Evolutionary conservation across 2,113 vertebrate genomes (phyloP), one percentile per base, ranked within the genome.

Genomic region (Bufo bufo): DNA sequence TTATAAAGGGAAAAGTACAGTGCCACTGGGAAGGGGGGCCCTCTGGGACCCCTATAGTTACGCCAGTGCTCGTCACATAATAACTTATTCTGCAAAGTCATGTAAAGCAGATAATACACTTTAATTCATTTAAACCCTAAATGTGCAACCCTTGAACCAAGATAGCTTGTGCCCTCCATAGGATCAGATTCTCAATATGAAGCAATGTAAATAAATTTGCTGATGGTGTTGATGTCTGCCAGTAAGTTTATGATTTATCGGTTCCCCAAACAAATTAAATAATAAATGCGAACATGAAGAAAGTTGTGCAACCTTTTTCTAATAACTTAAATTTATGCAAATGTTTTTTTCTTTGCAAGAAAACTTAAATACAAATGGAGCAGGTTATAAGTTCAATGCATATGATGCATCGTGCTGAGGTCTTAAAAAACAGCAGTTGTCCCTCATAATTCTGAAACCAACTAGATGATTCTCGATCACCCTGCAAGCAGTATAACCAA

Each of bases 401-500:
- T 23, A 20, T 52, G 20, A 6, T 69, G 47, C 23, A 54, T 71
- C 7, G 54, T 84, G 82, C 82, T 84, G 82, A 84, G 63, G 6
- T 66, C 43, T 83, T 3, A 69, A 83, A 33, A 33, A 14, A 33
- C 12, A 33, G 61, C n/a, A 3, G 61, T 52, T 23, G 78, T 81
- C 56, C 20, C 56, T 56, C 33, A 52, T 66, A 71, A 49, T 23
- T 69, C 82, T 71, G 47, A 71, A 84, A 84, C 63, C 63, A 54
- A 66, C n/a, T 23, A 66, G n/a, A 52, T 13, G 23, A 13, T 82
- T 82, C 79, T 87, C 52, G 52, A 82, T 71, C 65, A 59, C 11
- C 17, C 59, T 50, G 50, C 43, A 66, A 19, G 65, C 43, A 66
- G 14, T 47, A 86, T 63, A 87, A 87, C 86, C 86, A 75, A 45